Conservation (phyloP, 1,140 invertebrate species). For the Brachionus sp. region DNA sequence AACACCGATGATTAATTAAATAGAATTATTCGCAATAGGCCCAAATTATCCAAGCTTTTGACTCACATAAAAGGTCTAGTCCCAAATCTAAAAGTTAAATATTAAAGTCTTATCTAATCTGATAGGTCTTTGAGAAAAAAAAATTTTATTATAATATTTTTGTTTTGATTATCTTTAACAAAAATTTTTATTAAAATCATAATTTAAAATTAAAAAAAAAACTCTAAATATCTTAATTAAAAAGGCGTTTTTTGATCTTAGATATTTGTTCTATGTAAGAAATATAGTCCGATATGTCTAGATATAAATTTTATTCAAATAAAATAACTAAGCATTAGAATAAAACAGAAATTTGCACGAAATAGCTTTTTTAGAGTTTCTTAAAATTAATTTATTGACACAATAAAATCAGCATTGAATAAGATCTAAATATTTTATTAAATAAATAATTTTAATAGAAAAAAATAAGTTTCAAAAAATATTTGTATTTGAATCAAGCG, state of each 20-base stretch:
- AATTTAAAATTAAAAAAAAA: too few relatives aligned
- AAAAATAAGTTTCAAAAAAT: neutral
- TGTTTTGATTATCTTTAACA: neutral
- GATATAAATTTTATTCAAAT: neutral
- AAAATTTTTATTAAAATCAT: too few relatives aligned
- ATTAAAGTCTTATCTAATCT: neutral
- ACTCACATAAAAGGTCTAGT: neutral
- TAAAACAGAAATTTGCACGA: neutral
- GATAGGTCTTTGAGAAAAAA: neutral
- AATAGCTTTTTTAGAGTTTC: neutral
- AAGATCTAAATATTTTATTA: too few relatives aligned
- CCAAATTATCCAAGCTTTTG: neutral
- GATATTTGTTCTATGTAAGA: neutral
- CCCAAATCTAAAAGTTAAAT: neutral
- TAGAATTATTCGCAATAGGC: neutral
- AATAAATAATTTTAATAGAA: neutral
- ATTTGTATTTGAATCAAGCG: neutral
- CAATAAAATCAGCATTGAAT: too few relatives aligned
- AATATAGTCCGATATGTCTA: neutral
- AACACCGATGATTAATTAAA: neutral
- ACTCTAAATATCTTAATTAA: neutral
- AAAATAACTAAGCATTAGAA: neutral
- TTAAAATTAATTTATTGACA: neutral
- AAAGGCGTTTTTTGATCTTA: neutral
- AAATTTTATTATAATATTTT: neutral